Conservation (phyloP, 2,797 vertebrate species). For the Lophius americanus region DNA sequence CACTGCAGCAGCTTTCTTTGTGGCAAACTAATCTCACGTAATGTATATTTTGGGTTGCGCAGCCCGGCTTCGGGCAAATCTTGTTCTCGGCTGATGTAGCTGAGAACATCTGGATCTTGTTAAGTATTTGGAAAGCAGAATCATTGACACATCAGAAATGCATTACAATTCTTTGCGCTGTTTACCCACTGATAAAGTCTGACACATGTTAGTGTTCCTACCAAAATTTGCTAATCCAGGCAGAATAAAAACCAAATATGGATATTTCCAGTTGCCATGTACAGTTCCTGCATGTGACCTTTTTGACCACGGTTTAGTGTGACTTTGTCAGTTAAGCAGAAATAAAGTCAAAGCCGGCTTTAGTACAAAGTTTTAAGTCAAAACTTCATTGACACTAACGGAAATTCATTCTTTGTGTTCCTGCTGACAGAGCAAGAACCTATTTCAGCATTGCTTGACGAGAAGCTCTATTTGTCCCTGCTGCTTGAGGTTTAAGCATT, state of each 20-base stretch:
- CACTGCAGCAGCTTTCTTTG: constrained; percentile 35
- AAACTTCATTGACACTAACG: too few relatives aligned
- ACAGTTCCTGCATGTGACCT: background rate
- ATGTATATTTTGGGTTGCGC: too few relatives aligned
- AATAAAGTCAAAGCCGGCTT: background rate
- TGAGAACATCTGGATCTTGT: background rate
- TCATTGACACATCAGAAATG: background rate
- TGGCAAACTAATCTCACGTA: too few relatives aligned
- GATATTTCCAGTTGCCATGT: background rate
- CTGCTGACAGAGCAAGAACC: background rate
- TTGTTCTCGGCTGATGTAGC: background rate
- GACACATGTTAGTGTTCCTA: too few relatives aligned
- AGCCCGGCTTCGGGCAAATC: too few relatives aligned
- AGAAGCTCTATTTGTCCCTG: constrained; percentile 24
- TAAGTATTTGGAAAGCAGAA: background rate
- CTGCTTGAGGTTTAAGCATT: constrained; percentile 53
- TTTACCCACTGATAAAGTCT: too few relatives aligned
- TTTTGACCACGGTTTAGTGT: background rate
- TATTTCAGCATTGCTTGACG: constrained; percentile 7
- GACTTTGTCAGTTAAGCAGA: constrained; percentile 13
- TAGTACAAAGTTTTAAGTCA: background rate
- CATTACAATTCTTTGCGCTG: too few relatives aligned
- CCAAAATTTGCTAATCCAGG: too few relatives aligned
- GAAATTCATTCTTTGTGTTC: constrained; percentile 5
- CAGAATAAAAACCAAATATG: too few relatives aligned